Conservation (phyloP, 2,797 vertebrate genomes). For the Sparus aurata region DNA sequence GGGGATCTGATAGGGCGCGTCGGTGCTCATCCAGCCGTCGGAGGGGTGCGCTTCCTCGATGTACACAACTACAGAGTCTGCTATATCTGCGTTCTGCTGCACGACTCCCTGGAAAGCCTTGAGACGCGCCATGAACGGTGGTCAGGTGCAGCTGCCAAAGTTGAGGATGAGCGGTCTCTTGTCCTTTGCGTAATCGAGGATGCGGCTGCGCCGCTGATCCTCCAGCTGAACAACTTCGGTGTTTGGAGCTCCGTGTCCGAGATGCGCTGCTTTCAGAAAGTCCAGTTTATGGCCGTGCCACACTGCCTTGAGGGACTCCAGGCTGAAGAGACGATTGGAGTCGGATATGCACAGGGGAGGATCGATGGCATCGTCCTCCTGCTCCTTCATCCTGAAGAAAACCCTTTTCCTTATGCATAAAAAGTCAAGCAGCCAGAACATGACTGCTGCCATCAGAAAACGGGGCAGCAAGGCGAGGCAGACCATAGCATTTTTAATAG, state of each 20-base stretch:
- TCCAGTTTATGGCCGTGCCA: slow-evolving; percentile 97
- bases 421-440: slow-evolving; percentile 97
- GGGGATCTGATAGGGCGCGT: slow-evolving; percentile 95
- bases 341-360: slow-evolving; percentile 95
- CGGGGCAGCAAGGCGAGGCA: slow-evolving; percentile 93
- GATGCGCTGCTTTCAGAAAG: slow-evolving; percentile 94
- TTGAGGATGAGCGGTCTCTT: slow-evolving; percentile 94
- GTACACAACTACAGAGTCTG: slow-evolving; percentile 95
- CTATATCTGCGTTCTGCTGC: slow-evolving; percentile 90
- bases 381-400: slow-evolving; percentile 81
- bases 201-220: slow-evolving; percentile 85
- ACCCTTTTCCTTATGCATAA: slow-evolving; percentile 94
- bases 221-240: slow-evolving; percentile 92
- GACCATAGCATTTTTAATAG: slow-evolving; percentile 91
- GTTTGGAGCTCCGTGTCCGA: slow-evolving; percentile 92
- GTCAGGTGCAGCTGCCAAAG: slow-evolving; percentile 99
- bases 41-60: slow-evolving; percentile 98
- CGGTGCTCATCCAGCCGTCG: slow-evolving; percentile 97
- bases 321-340: slow-evolving; percentile 94
- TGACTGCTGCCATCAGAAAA: slow-evolving; percentile 92
- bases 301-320: slow-evolving; percentile 95
- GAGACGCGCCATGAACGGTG: slow-evolving; percentile 98
- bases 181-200: slow-evolving; percentile 92
- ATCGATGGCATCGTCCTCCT: slow-evolving; percentile 86
- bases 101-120: slow-evolving; percentile 93